Base-by-base conservation (phyloP, 2,113 vertebrate species). In the Ceyx melanurus region DNA sequence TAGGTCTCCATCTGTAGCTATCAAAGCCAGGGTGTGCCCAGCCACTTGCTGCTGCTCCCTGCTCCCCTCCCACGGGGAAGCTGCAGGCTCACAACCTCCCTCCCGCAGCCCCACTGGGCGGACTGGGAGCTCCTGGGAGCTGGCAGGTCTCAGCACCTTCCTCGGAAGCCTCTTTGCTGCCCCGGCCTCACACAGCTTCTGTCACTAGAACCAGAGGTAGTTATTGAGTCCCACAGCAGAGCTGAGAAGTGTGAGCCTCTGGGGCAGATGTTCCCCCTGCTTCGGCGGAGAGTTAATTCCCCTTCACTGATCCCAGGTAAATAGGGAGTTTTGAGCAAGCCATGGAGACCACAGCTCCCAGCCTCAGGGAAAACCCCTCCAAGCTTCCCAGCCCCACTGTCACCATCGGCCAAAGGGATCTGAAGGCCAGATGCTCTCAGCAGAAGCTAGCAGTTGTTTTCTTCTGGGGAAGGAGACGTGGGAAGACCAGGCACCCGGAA, bases 1-100 rank as follows among this genome's bases (percentile, higher is more conserved):
- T 95, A 96, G 94, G 94, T 96, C 92, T 92, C 96, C 95, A 96
- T 96, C 96, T 96, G 95, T 89, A 96, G 91, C 95, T 94, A 93
- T 88, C 74, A 96, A 89, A 95, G 95, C 94, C 95, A 84, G 96
- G 93, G 93, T 96, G 96, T 87, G 91, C 95, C 95, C 86, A 90
- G 93, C 33, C 87, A 85, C 92, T 93, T 3, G 35, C 91, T 92
- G 46, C 92, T 92, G 75, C 86, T 93, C 46, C 2, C 68, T 93
- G 85, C 84, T 42, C 71, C 51, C 65, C 79, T 80, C 64, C 37
- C 80, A 46, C 67, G 82, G 81, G 54, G 54, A 62, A 81, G 43
- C 67, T 79, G 23, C 72, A 50, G 42, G 79, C 87, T 96, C 61
- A 2, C 45, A 65, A 28, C 29, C 37, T 9, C 11, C n/a, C 67